phyloP scores from a whole-genome alignment of 2,797 vertebrate species.

The Epinephelus malabaricus region DNA sequence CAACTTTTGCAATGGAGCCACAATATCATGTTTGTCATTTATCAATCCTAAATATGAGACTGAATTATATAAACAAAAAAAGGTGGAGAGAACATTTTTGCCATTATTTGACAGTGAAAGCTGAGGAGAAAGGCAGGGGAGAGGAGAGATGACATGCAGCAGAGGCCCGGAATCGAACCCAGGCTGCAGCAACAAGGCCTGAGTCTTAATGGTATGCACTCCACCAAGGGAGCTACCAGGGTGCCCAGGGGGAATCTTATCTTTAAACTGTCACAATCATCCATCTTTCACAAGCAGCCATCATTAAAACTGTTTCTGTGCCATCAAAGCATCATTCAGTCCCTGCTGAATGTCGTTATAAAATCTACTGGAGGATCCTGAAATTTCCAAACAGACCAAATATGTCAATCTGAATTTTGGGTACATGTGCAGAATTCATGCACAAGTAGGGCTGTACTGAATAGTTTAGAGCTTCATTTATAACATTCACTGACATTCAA shows the following conservation, averaged over 20 bases:
- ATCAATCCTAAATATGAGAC: not conserved
- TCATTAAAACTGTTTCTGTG: not conserved
- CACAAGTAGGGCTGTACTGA: not conserved
- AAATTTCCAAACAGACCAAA: not conserved
- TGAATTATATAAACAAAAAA: not conserved
- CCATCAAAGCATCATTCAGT: constrained; percentile 1
- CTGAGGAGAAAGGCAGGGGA: too few relatives aligned
- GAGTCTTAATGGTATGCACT: too few relatives aligned
- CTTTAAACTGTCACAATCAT: not conserved
- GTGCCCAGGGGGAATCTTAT: not conserved
- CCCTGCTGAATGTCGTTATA: not conserved
- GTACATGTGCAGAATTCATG: not conserved
- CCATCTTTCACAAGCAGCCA: not conserved
- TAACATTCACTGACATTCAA: too few relatives aligned
- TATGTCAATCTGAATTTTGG: not conserved
- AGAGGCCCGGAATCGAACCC: too few relatives aligned
- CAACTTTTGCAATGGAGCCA: not conserved
- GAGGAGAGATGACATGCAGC: too few relatives aligned
- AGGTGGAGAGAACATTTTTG: not conserved
- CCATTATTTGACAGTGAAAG: too few relatives aligned
- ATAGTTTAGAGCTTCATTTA: too few relatives aligned
- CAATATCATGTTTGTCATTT: not conserved
- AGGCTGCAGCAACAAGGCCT: too few relatives aligned
- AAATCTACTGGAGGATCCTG: not conserved
- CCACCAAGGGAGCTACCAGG: too few relatives aligned